phyloP scores from a whole-genome alignment of 2,797 vertebrate genomes.

The Enteromius viviparus region DNA sequence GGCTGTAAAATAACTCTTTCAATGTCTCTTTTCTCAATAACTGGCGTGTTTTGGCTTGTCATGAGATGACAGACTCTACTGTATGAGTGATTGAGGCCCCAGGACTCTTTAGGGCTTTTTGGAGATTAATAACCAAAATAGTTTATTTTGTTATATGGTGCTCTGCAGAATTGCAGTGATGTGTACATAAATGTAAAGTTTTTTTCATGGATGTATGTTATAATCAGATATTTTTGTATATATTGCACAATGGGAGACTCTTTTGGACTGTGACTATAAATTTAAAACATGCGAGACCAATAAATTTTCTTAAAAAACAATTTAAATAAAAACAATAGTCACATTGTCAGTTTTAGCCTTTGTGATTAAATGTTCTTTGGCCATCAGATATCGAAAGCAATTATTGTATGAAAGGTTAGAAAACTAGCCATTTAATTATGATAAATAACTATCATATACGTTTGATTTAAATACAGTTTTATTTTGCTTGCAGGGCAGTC shows the following conservation, averaged over 20 bases:
- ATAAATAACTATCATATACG: neutral
- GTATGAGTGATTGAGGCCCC: slow-evolving; percentile 7
- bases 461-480: neutral
- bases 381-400: neutral
- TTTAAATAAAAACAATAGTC: neutral
- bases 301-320: neutral
- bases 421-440: neutral
- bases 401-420: neutral
- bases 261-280: slow-evolving; percentile 27
- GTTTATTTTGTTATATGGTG: neutral
- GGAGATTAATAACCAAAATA: neutral
- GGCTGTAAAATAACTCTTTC: slow-evolving; percentile 45
- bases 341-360: neutral
- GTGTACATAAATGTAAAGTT: slow-evolving; percentile 59
- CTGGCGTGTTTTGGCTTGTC: slow-evolving; percentile 65
- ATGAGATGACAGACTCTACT: slow-evolving; percentile 70
- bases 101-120: slow-evolving; percentile 18
- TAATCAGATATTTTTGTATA: slow-evolving; percentile 64
- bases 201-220: slow-evolving; percentile 67
- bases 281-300: slow-evolving; percentile 13
- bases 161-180: slow-evolving; percentile 31
- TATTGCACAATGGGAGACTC: slow-evolving; percentile 44
- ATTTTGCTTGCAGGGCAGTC: neutral
- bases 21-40: slow-evolving; percentile 59
- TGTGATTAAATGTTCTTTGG: neutral